phyloP scores from a whole-genome alignment of 2,113 vertebrate genomes.

The Telmatochromis sp. region DNA sequence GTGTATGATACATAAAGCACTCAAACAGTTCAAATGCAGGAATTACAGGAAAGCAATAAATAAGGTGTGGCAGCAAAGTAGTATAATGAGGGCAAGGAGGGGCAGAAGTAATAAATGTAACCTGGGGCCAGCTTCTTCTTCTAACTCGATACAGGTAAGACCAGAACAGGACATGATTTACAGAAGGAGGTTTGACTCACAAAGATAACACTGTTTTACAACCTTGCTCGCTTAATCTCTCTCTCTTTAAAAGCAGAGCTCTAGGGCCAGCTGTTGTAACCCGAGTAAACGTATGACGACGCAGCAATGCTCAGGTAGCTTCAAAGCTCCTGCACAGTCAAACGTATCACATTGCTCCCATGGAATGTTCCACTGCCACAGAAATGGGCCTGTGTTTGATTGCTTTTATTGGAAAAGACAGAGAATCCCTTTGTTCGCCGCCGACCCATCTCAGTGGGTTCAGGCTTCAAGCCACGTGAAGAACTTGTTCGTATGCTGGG shows the following conservation, averaged over 20 bases:
- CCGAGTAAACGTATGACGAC: slow-evolving; percentile 13
- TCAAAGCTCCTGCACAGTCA: slow-evolving; percentile 39
- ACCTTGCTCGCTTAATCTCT: background rate
- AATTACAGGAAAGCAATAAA: slow-evolving; percentile 8
- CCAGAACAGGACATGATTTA: slow-evolving; percentile 15
- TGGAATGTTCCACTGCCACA: slow-evolving; percentile 19
- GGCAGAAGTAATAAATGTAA: slow-evolving; percentile 7
- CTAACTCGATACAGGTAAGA: slow-evolving; percentile 1
- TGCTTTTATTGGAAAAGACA: slow-evolving; percentile 30
- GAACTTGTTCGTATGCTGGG: background rate
- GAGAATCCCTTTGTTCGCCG: slow-evolving; percentile 23
- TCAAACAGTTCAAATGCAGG: background rate
- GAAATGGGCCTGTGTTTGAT: background rate
- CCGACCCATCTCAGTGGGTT: background rate
- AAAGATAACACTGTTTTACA: background rate
- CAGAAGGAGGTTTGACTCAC: slow-evolving; percentile 39
- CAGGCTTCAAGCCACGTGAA: background rate
- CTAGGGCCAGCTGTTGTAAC: slow-evolving; percentile 19
- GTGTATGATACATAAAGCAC: background rate
- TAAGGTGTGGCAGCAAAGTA: background rate
- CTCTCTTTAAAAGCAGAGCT: background rate
- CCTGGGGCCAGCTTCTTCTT: slow-evolving; percentile 14
- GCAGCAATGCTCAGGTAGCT: slow-evolving; percentile 29
- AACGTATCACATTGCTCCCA: slow-evolving; percentile 15
- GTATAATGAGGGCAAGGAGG: background rate